Percentiles rank a stretch among this genome's conserved stretches.
These are phyloP conservation scores for Calcarius ornatus DNA, from an alignment of 2,113 vertebrate species.

Conservation along the genomic window DNA sequence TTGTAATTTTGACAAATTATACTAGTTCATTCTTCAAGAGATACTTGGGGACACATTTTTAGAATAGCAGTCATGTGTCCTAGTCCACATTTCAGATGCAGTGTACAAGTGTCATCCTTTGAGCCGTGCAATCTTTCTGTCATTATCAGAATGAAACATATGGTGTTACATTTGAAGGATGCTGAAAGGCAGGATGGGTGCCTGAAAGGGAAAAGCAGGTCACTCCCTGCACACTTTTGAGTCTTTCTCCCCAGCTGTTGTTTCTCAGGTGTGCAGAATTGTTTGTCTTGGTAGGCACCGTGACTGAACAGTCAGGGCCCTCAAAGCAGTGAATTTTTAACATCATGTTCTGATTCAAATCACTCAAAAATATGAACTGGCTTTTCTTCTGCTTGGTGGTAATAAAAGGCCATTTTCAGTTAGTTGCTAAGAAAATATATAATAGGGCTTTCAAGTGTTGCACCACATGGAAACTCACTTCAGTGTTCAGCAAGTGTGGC, in stretches of 20 bases:
- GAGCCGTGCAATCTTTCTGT: not conserved
- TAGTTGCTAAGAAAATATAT: not conserved
- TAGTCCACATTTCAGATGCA: not conserved
- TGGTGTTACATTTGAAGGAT: not conserved
- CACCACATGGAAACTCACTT: not conserved
- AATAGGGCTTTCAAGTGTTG: not conserved
- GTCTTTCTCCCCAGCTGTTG: not conserved
- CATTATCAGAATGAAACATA: not conserved
- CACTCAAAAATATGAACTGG: not conserved
- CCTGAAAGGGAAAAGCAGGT: not conserved
- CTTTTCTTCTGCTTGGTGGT: not conserved
- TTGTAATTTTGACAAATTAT: not conserved
- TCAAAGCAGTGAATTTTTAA: not conserved
- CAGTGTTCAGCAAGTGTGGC: not conserved
- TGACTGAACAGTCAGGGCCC: not conserved
- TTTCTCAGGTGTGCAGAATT: not conserved
- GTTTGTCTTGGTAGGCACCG: not conserved
- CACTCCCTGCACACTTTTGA: not conserved
- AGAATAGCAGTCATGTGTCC: not conserved
- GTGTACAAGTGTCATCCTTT: not conserved
- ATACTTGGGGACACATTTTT: not conserved
- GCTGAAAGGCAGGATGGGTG: not conserved
- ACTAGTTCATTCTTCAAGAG: not conserved
- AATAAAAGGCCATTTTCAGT: not conserved
- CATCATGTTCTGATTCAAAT: not conserved